A percentile compares a stretch with the other conserved stretches of the same genome.
Conservation (phyloP, 2,113 vertebrate species). For the Bos taurus region DNA sequence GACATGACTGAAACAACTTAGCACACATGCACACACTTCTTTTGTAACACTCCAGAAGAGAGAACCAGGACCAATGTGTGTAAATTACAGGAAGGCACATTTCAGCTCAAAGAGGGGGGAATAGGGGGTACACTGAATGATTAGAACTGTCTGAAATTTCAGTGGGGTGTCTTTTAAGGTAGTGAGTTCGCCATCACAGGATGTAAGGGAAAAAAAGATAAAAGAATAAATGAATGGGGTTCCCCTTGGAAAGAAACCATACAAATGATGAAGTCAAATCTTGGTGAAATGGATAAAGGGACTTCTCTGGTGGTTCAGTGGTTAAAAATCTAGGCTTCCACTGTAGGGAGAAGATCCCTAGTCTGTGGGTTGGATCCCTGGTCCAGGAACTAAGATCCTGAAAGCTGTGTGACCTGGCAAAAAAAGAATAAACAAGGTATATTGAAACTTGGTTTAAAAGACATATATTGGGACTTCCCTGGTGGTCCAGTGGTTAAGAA, state of each 20-base stretch:
- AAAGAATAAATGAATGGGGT: neutral
- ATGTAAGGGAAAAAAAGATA: neutral
- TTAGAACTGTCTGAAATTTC: slow-evolving; percentile 30
- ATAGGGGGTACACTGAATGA: neutral
- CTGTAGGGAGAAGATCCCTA: neutral
- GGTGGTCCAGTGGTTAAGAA: neutral
- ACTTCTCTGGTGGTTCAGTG: neutral
- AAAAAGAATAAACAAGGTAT: neutral
- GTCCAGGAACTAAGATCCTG: neutral
- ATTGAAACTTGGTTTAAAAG: slow-evolving; percentile 32
- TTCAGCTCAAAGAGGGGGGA: neutral
- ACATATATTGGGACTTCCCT: neutral
- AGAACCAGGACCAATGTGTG: neutral
- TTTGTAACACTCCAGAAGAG: neutral
- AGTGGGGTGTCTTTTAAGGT: neutral
- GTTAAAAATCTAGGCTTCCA: neutral
- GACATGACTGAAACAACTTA: neutral
- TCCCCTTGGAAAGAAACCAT: neutral
- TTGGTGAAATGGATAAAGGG: neutral
- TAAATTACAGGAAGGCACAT: neutral
- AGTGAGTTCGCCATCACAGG: neutral
- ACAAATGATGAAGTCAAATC: neutral
- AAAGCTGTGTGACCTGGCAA: neutral
- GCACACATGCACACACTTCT: neutral
- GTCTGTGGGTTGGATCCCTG: neutral